Base-by-base conservation (phyloP, 2,888 invertebrate genomes). In the Papilio gigon region DNA sequence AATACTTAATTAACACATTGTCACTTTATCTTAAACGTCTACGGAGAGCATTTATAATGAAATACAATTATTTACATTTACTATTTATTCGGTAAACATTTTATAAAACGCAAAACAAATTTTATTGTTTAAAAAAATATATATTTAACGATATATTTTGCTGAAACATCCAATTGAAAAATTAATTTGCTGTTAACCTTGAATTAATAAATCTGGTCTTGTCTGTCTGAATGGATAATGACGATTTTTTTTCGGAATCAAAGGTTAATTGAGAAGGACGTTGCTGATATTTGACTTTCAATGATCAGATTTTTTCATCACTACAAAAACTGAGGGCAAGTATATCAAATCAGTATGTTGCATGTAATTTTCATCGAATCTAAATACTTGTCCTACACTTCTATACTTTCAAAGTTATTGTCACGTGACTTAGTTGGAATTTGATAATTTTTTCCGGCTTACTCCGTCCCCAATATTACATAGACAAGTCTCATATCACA, bases 1-100 rank as follows among this genome's bases (percentile, higher is more conserved):
- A 74, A 65, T 56, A 69, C 5, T 53, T 69, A 69, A 65, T 65
- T 65, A 65, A 17, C 68, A 68, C 67, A 67, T 58, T 65, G 67
- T 62, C 65, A 35, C 50, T 12, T 20, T 50, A 59, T 47, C 47
- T 14, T 11, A 25, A 65, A 44, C 37, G 50, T 37, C 37, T 53
- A 25, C 9, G n/a, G 56, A 12, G 20, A 27, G 42, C 17, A 47
- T 66, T 42, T 14, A 25, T 27, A 42, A 40, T 40, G 2, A 25
- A 40, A 37, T 11, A 9, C 17, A 33, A 56, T 8, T 56, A 35
- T 58, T 20, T 20, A n/a, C 2, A 58, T 35, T 33, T 58, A 17
- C n/a, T n/a, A 11, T 40, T 40, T 5, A 40, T n/a, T n/a, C 37
- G 12, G 14, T 6, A 1, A 11, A 11, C 37, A 37, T 37, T 37